phyloP scores from a whole-genome alignment of 1,140 invertebrate species.

The Nephotettix cincticeps region DNA sequence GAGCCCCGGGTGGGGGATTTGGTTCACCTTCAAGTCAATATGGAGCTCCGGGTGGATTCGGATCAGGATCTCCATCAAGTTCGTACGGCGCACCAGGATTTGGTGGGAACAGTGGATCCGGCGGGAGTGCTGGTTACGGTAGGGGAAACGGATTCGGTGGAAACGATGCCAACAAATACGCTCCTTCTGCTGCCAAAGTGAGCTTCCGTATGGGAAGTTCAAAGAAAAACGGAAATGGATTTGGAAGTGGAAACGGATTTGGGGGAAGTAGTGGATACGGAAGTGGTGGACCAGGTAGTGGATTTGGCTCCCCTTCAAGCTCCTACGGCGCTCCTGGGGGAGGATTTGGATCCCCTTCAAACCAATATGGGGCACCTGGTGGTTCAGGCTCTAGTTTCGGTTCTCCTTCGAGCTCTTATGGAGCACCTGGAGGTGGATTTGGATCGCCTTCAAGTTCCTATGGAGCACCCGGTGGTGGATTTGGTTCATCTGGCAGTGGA shows the following conservation, averaged over 20 bases:
- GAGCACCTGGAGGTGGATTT: neutral
- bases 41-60: neutral
- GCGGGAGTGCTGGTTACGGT: neutral
- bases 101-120: neutral
- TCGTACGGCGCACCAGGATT: constrained; percentile 24
- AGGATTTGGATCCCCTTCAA: constrained; percentile 18
- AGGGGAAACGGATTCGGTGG: constrained; percentile 4
- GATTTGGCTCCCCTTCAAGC: constrained; percentile 6
- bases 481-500: constrained; percentile 7
- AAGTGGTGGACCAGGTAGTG: constrained; percentile 10
- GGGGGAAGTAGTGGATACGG: constrained; percentile 17
- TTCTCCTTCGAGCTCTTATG: constrained; percentile 1
- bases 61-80: constrained; percentile 21
- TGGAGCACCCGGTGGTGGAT: neutral
- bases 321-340: neutral
- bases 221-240: neutral
- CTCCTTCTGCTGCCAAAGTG: neutral
- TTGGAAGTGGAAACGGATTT: constrained; percentile 2
- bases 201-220: constrained; percentile 17
- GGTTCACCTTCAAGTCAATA: neutral
- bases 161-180: constrained; percentile 17
- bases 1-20: neutral
- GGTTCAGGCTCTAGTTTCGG: constrained; percentile 5
- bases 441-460: constrained; percentile 4
- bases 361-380: constrained; percentile 22